Percentiles rank a stretch among this genome's conserved stretches.
phyloP scores from a whole-genome alignment of 2,888 invertebrate genomes.

The Boloria selene region DNA sequence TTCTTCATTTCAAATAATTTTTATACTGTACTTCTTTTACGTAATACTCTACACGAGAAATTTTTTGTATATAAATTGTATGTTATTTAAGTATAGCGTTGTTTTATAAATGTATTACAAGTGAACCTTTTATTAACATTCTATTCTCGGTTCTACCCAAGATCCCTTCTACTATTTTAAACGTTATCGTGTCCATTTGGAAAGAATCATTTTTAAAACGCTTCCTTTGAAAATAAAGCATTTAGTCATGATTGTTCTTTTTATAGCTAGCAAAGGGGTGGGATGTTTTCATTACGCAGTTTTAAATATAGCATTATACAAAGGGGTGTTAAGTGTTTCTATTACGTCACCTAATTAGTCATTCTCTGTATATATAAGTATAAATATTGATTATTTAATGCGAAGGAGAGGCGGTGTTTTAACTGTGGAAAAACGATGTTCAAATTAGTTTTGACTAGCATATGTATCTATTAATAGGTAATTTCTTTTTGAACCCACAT shows the following conservation, averaged over 20 bases:
- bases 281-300: constrained; percentile 61
- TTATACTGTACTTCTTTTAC: not conserved
- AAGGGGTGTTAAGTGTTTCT: constrained; percentile 61
- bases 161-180: constrained; percentile 6
- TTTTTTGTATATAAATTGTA: no score
- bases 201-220: constrained; percentile 28
- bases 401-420: not conserved
- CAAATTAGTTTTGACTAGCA: not conserved
- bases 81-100: no score
- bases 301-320: constrained; percentile 60
- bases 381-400: constrained; percentile 20
- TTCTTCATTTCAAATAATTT: not conserved
- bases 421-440: not conserved
- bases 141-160: constrained; percentile 9
- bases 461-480: no score
- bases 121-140: constrained; percentile 10
- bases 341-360: constrained; percentile 46
- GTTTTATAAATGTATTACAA: not conserved
- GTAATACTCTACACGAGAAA: no score
- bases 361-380: constrained; percentile 29
- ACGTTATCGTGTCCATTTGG: constrained; percentile 9
- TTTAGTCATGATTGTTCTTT: constrained; percentile 44
- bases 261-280: constrained; percentile 45
- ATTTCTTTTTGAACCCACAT: no score
- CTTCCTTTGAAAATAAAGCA: constrained; percentile 8